phyloP scores from a whole-genome alignment of 2,797 vertebrate genomes.

The Nothura maculosa region DNA sequence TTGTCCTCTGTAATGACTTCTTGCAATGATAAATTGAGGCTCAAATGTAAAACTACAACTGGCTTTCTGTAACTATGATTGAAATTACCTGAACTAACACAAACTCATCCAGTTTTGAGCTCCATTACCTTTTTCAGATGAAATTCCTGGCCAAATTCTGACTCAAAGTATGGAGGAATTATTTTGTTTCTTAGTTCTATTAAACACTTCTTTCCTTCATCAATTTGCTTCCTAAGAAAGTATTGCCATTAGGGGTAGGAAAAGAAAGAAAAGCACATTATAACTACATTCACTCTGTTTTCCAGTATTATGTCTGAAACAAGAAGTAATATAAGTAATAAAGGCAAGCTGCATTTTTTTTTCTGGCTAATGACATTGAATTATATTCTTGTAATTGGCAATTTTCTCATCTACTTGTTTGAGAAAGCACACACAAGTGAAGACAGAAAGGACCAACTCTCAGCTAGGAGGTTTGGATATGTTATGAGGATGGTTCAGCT shows the following conservation, averaged over 20 bases:
- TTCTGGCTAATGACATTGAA: not conserved
- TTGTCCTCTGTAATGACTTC: not conserved
- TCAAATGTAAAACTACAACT: not conserved
- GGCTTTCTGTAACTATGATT: not conserved
- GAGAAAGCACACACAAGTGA: not conserved
- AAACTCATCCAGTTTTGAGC: not conserved
- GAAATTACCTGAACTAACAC: not conserved
- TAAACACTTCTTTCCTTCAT: slow-evolving; percentile 74
- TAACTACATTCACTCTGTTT: slow-evolving; percentile 2
- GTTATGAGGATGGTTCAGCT: not conserved
- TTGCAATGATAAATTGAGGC: not conserved
- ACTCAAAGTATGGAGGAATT: slow-evolving; percentile 87
- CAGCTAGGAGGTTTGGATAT: no score
- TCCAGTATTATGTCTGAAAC: not conserved
- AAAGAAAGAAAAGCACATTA: not conserved
- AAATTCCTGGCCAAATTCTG: slow-evolving; percentile 78
- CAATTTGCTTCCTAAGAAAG: slow-evolving; percentile 80
- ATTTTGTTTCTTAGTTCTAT: slow-evolving; percentile 78
- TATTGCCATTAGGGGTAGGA: not conserved
- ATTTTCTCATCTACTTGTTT: not conserved
- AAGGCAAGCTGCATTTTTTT: not conserved
- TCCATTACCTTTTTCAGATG: slow-evolving; percentile 75
- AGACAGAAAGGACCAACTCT: not conserved
- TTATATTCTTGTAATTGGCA: not conserved
- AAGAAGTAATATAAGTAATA: not conserved